These are phyloP conservation scores for Thunnus maccoyii DNA, from an alignment of 2,113 vertebrate genomes.

Conservation along the genomic window DNA sequence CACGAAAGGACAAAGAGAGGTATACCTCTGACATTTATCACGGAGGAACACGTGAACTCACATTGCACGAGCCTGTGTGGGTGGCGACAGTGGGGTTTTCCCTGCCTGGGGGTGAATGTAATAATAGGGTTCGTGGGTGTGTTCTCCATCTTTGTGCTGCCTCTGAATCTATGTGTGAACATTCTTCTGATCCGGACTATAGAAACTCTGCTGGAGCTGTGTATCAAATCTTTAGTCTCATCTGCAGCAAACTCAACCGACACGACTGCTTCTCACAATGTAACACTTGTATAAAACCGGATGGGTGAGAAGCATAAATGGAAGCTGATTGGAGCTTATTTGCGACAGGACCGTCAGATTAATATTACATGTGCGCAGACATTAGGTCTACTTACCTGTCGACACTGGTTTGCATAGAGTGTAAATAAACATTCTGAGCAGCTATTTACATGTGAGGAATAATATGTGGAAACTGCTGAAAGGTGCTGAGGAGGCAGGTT, in stretches of 20 bases:
- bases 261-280: neutral
- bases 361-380: conserved; percentile 33
- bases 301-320: neutral
- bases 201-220: conserved; percentile 69
- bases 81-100: conserved; percentile 54
- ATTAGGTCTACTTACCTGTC: conserved; percentile 40
- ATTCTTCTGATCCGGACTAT: conserved; percentile 76
- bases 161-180: conserved; percentile 80
- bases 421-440: conserved; percentile 51
- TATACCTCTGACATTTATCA: conserved; percentile 36
- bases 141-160: conserved; percentile 74
- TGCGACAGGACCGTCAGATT: conserved; percentile 34
- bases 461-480: conserved; percentile 56
- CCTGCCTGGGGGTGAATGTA: conserved; percentile 68
- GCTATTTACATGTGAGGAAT: conserved; percentile 9
- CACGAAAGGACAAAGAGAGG: conserved; percentile 46
- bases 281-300: conserved; percentile 35
- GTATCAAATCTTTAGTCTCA: conserved; percentile 48
- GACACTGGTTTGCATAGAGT: conserved; percentile 29
- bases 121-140: conserved; percentile 70
- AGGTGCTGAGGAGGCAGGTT: conserved; percentile 66
- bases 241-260: conserved; percentile 4
- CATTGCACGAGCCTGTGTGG: conserved; percentile 18
- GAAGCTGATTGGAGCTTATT: conserved; percentile 1
- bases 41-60: conserved; percentile 23